Conservation (phyloP, 1,140 invertebrate species). For the Drosophila sp. region DNA sequence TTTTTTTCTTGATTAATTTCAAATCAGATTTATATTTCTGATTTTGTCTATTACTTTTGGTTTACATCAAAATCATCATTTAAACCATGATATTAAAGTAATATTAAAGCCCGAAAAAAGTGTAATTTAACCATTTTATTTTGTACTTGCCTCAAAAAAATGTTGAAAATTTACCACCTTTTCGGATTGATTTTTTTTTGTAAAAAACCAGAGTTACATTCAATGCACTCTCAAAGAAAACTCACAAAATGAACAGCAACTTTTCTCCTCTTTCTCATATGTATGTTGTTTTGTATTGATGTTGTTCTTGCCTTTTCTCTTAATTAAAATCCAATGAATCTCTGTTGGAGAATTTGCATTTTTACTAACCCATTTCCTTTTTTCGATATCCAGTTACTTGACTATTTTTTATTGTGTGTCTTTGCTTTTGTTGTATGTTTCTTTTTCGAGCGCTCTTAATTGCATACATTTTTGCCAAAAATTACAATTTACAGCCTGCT, state of each 20-base stretch:
- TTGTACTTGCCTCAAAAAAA: too few species aligned
- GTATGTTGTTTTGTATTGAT: constrained; percentile 15
- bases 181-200: too few species aligned
- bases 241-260: constrained; percentile 24
- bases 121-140: too few species aligned
- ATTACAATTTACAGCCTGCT: constrained; percentile 34
- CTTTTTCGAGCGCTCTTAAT: constrained; percentile 9
- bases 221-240: constrained; percentile 30
- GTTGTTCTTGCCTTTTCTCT: constrained; percentile 46
- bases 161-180: too few species aligned
- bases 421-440: constrained; percentile 28
- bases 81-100: too few species aligned
- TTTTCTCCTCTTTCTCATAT: neutral
- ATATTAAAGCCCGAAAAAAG: too few species aligned
- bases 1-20: too few species aligned
- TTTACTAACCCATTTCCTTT: constrained; percentile 29
- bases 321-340: constrained; percentile 77
- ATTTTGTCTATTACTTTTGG: too few species aligned
- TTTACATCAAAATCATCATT: too few species aligned
- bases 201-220: constrained; percentile 36
- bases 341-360: constrained; percentile 54
- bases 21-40: too few species aligned
- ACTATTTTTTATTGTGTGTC: neutral
- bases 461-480: constrained; percentile 16
- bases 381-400: neutral